These are phyloP conservation scores for Actinernus sp. DNA, from an alignment of 92 coral and sea anemone genomes.

Conservation along the genomic window DNA sequence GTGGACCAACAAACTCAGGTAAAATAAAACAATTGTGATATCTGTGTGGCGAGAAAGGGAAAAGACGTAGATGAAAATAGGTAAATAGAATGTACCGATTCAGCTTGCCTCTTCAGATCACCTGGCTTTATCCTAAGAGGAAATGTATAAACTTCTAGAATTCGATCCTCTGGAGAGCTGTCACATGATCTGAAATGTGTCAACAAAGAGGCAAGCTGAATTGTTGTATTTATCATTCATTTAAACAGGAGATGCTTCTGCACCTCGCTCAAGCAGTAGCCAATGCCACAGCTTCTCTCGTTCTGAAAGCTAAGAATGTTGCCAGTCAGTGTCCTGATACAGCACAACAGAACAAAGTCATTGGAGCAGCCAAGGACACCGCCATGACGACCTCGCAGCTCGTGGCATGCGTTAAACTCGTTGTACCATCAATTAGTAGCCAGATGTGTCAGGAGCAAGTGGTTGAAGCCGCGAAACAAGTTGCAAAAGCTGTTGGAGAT, in stretches of 20 bases:
- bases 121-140: no score
- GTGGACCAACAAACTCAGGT: constrained; percentile 99
- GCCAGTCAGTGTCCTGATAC: constrained; percentile 98
- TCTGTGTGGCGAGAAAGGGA: no score
- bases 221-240: neutral
- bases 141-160: no score
- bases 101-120: neutral
- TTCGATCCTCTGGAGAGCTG: no score
- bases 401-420: constrained; percentile 96
- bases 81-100: neutral
- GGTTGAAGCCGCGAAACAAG: constrained; percentile 96
- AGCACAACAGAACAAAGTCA: constrained; percentile 83
- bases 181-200: no score
- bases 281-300: constrained; percentile 97
- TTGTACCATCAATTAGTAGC: constrained; percentile 97
- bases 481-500: constrained; percentile 98
- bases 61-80: neutral
- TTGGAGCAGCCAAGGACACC: constrained; percentile 98
- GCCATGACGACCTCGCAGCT: constrained; percentile 99
- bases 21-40: no score
- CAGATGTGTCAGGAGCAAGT: constrained; percentile 99
- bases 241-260: constrained; percentile 87
- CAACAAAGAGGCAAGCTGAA: no score
- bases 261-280: constrained; percentile 99
- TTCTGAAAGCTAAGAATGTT: constrained; percentile 91